Conservation (phyloP, 2,797 vertebrate species). For the Kryptolebias ocellatus region DNA sequence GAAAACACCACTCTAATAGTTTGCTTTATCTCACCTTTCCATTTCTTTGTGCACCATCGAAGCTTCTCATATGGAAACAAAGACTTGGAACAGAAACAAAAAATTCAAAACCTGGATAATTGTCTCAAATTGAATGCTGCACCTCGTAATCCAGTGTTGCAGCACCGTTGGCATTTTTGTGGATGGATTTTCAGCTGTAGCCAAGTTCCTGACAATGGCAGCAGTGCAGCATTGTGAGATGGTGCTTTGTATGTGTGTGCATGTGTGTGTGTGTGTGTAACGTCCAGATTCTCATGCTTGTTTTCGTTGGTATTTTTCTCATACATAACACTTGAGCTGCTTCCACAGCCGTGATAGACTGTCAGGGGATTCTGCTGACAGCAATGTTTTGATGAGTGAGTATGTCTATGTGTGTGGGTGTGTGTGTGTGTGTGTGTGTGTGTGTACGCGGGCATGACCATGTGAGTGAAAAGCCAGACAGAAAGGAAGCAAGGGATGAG, state of each 20-base stretch:
- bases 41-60: constrained; percentile 18
- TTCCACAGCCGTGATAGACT: constrained; percentile 69
- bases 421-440: constrained; percentile 36
- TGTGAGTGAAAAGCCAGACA: constrained; percentile 60
- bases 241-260: constrained; percentile 21
- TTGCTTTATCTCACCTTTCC: constrained; percentile 25
- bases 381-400: constrained; percentile 60
- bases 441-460: constrained; percentile 41
- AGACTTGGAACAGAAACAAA: constrained; percentile 37
- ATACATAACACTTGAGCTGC: constrained; percentile 72
- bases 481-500: constrained; percentile 24
- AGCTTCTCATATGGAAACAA: constrained; percentile 34
- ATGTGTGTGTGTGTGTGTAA: constrained; percentile 24
- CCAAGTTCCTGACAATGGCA: constrained; percentile 34
- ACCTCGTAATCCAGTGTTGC: constrained; percentile 26
- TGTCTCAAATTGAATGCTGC: constrained; percentile 33
- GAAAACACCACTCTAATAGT: constrained; percentile 6
- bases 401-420: constrained; percentile 35
- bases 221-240: constrained; percentile 34
- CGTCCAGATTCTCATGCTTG: constrained; percentile 61
- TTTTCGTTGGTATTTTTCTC: constrained; percentile 65
- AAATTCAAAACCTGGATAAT: constrained; percentile 23
- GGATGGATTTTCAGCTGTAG: constrained; percentile 25
- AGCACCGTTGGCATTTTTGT: constrained; percentile 24
- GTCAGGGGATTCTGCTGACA: constrained; percentile 76